A percentile compares a stretch with the other conserved stretches of the same genome.
Conservation (phyloP, 2,113 vertebrate genomes). For the Strigops habroptila region DNA sequence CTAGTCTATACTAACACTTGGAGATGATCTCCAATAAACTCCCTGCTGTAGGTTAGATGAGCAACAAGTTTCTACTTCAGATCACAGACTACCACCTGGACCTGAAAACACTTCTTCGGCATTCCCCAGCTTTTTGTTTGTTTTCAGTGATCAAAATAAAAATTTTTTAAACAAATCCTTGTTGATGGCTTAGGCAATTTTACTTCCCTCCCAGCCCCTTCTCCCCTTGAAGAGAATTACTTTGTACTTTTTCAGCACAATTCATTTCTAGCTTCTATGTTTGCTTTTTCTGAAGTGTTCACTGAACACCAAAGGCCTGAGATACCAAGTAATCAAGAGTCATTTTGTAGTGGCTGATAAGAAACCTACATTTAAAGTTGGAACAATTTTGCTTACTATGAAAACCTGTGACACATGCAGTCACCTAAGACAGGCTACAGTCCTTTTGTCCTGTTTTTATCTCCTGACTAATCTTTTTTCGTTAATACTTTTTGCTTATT, state of each 20-base stretch:
- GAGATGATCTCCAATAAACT: neutral
- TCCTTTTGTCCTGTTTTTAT: neutral
- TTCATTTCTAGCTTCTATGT: neutral
- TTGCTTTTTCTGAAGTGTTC: neutral
- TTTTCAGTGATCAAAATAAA: neutral
- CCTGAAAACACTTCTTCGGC: neutral
- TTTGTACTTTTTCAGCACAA: neutral
- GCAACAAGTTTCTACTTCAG: neutral
- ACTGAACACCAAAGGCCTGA: neutral
- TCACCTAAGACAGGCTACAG: neutral
- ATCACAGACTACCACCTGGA: neutral
- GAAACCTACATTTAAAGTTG: neutral
- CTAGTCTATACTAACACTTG: neutral
- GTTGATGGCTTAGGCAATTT: neutral
- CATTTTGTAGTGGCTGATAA: neutral
- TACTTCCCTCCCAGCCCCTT: too few species aligned
- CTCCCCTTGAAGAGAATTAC: neutral
- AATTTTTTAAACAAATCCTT: neutral
- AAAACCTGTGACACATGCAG: neutral
- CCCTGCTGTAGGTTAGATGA: neutral
- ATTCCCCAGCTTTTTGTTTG: neutral
- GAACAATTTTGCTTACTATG: neutral
- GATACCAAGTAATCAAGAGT: neutral
- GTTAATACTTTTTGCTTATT: neutral
- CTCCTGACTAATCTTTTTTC: neutral